Conservation (phyloP, 2,797 vertebrate species). For the Dryobates pubescens region DNA sequence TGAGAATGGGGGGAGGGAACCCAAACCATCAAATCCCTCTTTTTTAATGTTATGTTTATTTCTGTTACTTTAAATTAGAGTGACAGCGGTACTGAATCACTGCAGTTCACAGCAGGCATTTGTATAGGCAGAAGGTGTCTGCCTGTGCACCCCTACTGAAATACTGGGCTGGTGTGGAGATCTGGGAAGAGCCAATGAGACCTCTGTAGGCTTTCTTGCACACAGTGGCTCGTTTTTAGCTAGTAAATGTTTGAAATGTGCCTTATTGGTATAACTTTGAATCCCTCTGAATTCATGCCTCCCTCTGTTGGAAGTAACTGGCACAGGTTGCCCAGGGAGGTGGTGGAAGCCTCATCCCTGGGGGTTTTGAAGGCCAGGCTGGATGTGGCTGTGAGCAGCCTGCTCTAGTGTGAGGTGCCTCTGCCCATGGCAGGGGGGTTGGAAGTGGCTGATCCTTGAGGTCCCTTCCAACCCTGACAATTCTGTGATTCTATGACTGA, state of each 20-base stretch:
- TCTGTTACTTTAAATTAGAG: neutral
- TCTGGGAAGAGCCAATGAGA: neutral
- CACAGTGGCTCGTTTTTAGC: neutral
- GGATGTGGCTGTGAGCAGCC: too few relatives aligned
- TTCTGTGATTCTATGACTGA: too few relatives aligned
- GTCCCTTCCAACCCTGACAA: too few relatives aligned
- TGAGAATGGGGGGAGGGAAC: neutral
- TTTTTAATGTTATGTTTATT: neutral
- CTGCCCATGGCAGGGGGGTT: too few relatives aligned
- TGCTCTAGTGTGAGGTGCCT: too few relatives aligned
- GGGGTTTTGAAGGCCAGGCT: too few relatives aligned
- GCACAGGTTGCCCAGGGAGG: too few relatives aligned
- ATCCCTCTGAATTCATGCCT: neutral
- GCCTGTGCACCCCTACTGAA: rapidly evolving
- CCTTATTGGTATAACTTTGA: neutral
- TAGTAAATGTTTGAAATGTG: neutral
- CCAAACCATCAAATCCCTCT: neutral
- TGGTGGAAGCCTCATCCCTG: too few relatives aligned
- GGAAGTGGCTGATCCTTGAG: too few relatives aligned
- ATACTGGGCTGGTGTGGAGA: neutral
- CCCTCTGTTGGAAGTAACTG: neutral
- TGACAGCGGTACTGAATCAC: neutral
- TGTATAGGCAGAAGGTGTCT: neutral
- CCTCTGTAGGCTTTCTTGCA: neutral
- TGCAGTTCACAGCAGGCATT: neutral